A percentile compares a stretch with the other conserved stretches of the same genome.
These are phyloP conservation scores for Ichneumon xanthorius DNA, from an alignment of 2,888 invertebrate species.

Conservation along the genomic window DNA sequence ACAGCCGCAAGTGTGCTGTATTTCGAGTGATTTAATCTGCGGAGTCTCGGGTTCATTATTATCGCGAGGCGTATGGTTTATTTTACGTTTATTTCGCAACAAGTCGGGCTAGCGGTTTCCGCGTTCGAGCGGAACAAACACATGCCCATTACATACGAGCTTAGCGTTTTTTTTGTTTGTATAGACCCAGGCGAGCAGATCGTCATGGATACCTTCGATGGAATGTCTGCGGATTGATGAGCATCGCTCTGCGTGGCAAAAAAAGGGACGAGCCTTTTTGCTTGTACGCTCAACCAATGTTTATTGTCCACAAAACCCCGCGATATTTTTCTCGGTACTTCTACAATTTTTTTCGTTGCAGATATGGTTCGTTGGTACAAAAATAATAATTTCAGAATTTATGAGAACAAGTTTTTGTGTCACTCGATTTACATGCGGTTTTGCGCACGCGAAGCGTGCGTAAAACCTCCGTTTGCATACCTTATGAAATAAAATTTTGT, in stretches of 20 bases:
- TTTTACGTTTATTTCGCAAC: neutral
- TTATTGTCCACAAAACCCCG: too few relatives aligned
- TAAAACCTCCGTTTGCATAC: neutral
- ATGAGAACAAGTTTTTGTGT: neutral
- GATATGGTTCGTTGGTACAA: too few relatives aligned
- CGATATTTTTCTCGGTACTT: too few relatives aligned
- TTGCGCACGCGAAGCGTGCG: neutral
- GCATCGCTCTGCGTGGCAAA: too few relatives aligned
- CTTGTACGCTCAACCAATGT: too few relatives aligned
- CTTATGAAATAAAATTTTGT: neutral
- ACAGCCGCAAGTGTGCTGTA: neutral
- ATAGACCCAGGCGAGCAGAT: neutral
- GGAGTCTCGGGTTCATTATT: neutral
- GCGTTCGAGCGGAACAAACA: neutral
- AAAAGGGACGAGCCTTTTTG: too few relatives aligned
- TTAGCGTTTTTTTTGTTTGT: neutral
- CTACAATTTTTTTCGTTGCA: too few relatives aligned
- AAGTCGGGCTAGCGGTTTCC: slow-evolving; percentile 10
- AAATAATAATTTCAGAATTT: too few relatives aligned
- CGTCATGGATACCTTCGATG: too few relatives aligned
- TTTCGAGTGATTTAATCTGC: slow-evolving; percentile 3
- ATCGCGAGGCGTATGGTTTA: neutral
- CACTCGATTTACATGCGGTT: neutral
- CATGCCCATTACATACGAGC: neutral
- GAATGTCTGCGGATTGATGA: too few relatives aligned